Conservation (phyloP, 2,113 vertebrate genomes). For the Siniperca chuatsi region DNA sequence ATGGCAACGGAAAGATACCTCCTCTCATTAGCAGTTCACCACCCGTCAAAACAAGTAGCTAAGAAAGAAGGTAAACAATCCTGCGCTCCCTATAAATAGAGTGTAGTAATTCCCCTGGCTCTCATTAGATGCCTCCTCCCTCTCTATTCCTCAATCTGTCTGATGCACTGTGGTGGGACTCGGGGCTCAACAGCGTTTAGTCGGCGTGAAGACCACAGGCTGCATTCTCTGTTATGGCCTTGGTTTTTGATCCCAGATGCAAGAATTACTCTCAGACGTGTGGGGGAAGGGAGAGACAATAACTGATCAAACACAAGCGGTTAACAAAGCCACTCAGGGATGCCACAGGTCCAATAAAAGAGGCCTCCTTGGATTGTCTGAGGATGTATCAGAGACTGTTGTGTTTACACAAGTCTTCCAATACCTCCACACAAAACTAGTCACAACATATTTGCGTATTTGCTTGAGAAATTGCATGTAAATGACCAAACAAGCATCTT, state of each 20-base stretch:
- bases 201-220: slow-evolving; percentile 73
- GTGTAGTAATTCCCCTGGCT: slow-evolving; percentile 74
- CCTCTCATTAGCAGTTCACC: slow-evolving; percentile 67
- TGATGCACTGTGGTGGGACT: slow-evolving; percentile 68
- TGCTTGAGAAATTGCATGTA: slow-evolving; percentile 63
- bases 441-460: slow-evolving; percentile 38
- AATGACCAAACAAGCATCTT: slow-evolving; percentile 64
- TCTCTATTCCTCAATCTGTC: slow-evolving; percentile 71
- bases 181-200: slow-evolving; percentile 72
- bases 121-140: slow-evolving; percentile 79
- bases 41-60: slow-evolving; percentile 54
- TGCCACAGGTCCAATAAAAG: slow-evolving; percentile 32
- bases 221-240: slow-evolving; percentile 63
- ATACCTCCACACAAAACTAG: slow-evolving; percentile 14
- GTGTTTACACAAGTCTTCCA: slow-evolving; percentile 17
- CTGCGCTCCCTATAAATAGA: slow-evolving; percentile 71
- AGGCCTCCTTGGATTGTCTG: slow-evolving; percentile 8
- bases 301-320: slow-evolving; percentile 67
- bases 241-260: slow-evolving; percentile 75
- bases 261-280: slow-evolving; percentile 50
- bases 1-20: slow-evolving; percentile 23
- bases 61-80: slow-evolving; percentile 75
- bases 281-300: slow-evolving; percentile 45
- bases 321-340: slow-evolving; percentile 62
- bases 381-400: slow-evolving; percentile 26